phyloP scores from a whole-genome alignment of 2,888 invertebrate species.

The Brachylomia viminalis region DNA sequence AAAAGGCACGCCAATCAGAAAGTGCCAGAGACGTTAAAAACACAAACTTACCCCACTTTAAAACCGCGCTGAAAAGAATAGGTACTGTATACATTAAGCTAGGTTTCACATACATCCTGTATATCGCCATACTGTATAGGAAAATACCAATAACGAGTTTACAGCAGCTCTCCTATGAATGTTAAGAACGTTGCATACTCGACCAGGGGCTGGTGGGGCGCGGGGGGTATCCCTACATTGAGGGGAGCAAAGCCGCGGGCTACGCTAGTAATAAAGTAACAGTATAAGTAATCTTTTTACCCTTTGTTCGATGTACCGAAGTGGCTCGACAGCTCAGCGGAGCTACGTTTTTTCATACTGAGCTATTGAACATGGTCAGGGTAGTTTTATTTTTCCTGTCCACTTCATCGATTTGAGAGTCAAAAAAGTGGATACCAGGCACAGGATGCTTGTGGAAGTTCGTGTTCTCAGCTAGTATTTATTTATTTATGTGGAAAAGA shows the following conservation, averaged over 20 bases:
- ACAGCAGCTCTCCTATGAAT: slow-evolving; percentile 30
- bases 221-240: background rate
- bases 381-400: background rate
- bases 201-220: background rate
- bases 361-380: background rate
- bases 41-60: background rate
- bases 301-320: slow-evolving; percentile 7
- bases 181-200: slow-evolving; percentile 19
- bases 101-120: slow-evolving; percentile 23
- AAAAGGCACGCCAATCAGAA: background rate
- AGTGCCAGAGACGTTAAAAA: background rate
- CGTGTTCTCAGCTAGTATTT: too few relatives aligned
- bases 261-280: slow-evolving; percentile 27
- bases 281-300: slow-evolving; percentile 26
- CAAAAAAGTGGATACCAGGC: background rate
- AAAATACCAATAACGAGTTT: slow-evolving; percentile 57
- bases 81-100: background rate
- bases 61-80: slow-evolving; percentile 8
- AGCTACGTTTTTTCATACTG: background rate
- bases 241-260: slow-evolving; percentile 12
- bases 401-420: background rate
- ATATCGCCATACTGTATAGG: slow-evolving; percentile 7
- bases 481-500: too few relatives aligned
- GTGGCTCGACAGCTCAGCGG: background rate
- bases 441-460: too few relatives aligned